Conservation (phyloP, 2,113 vertebrate species). For the Sardina pilchardus region DNA sequence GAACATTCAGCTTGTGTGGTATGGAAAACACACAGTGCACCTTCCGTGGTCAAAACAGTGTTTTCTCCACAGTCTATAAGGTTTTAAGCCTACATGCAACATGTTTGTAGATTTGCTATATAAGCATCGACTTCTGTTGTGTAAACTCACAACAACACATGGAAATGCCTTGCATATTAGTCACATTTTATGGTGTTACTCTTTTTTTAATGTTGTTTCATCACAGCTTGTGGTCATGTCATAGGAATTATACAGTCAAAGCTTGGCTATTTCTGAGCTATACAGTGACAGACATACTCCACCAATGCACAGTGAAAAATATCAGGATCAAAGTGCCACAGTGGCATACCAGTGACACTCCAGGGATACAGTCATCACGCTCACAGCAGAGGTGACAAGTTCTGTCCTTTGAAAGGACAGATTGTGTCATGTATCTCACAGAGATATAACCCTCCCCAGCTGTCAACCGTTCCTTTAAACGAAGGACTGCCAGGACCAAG, state of each 20-base stretch:
- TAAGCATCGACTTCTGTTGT: not conserved
- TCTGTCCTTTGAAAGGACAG: not conserved
- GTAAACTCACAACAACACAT: not conserved
- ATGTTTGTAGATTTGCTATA: not conserved
- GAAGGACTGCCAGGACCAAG: not conserved
- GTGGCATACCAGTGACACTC: not conserved
- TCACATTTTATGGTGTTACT: not conserved
- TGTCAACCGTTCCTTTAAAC: not conserved
- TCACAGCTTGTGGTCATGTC: not conserved
- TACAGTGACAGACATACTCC: not conserved
- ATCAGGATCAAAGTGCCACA: not conserved
- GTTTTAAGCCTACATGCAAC: not conserved
- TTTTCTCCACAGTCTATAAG: not conserved
- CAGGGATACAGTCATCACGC: not conserved
- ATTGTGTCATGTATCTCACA: constrained; percentile 20
- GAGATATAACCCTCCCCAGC: constrained; percentile 39
- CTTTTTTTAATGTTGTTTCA: not conserved
- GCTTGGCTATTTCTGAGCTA: not conserved
- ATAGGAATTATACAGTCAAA: not conserved
- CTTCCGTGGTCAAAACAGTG: not conserved
- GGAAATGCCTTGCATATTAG: too few species aligned
- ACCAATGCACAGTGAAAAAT: not conserved
- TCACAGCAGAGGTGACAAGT: constrained; percentile 1
- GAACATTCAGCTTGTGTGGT: too few species aligned
- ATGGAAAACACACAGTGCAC: not conserved